phyloP scores from a whole-genome alignment of 2,113 vertebrate genomes.

The Pelvicachromis taeniatus region DNA sequence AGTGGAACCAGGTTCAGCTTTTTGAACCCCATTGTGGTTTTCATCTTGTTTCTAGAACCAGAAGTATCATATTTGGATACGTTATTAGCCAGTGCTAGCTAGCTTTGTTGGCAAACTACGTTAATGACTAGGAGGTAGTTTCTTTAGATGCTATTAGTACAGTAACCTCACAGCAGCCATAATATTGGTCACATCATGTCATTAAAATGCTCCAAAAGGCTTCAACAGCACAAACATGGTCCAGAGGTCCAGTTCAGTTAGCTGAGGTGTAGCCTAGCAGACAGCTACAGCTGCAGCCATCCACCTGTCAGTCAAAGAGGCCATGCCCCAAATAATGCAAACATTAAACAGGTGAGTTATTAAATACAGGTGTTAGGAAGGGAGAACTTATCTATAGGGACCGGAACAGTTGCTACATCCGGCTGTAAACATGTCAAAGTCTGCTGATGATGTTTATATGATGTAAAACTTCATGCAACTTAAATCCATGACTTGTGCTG shows the following conservation, averaged over 20 bases:
- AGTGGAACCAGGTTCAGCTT: neutral
- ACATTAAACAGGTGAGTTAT: neutral
- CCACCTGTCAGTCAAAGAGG: neutral
- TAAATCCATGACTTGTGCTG: neutral
- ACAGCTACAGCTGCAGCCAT: neutral
- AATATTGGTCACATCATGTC: neutral
- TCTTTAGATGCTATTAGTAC: neutral
- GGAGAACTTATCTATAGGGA: neutral
- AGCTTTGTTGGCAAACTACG: neutral
- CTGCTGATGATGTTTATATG: neutral
- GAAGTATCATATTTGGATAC: neutral
- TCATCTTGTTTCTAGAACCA: neutral
- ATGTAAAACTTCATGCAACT: neutral
- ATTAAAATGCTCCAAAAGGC: neutral
- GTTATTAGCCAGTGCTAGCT: neutral
- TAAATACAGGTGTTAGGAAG: neutral
- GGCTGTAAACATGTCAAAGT: neutral
- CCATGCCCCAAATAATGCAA: neutral
- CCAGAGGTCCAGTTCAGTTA: neutral
- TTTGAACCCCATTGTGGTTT: neutral
- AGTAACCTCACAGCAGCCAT: neutral
- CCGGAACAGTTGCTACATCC: neutral
- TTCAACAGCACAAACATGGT: neutral
- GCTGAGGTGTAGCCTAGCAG: neutral
- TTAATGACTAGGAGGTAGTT: neutral